phyloP scores from a whole-genome alignment of 2,797 vertebrate species.

The Myripristis jacobus region DNA sequence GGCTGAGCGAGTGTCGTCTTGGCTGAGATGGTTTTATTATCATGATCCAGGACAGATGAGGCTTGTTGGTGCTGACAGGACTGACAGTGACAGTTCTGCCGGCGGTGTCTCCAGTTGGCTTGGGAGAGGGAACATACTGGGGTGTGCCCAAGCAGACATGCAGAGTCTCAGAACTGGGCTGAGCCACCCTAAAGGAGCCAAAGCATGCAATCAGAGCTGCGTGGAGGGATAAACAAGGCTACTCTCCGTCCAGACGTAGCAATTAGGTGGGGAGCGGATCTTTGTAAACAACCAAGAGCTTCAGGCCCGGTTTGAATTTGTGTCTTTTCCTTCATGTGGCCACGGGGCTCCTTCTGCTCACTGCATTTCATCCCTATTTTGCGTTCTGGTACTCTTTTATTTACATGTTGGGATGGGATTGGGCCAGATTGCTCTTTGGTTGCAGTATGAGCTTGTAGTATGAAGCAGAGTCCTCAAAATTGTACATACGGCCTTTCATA shows the following conservation, averaged over 20 bases:
- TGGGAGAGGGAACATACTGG: conserved; percentile 45
- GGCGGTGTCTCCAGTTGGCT: conserved; percentile 62
- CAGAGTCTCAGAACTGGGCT: conserved; percentile 63
- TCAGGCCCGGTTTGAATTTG: conserved; percentile 32
- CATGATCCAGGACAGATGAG: conserved; percentile 59
- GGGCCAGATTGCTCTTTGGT: conserved; percentile 46
- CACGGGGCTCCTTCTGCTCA: conserved; percentile 47
- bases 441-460: conserved; percentile 23
- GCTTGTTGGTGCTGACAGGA: conserved; percentile 50
- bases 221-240: conserved; percentile 74
- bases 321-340: conserved; percentile 40
- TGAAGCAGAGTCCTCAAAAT: conserved; percentile 34
- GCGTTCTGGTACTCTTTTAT: conserved; percentile 49
- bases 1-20: conserved; percentile 27
- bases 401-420: conserved; percentile 44
- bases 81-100: conserved; percentile 55
- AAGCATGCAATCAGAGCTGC: conserved; percentile 77
- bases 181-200: conserved; percentile 71
- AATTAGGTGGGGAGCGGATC: conserved; percentile 69
- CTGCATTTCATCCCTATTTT: conserved; percentile 47
- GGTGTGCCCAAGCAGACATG: conserved; percentile 60
- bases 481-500: conserved; percentile 14
- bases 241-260: conserved; percentile 71
- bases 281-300: conserved; percentile 71
- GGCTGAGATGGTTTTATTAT: conserved; percentile 33